phyloP scores from a whole-genome alignment of 1,140 invertebrate genomes.

The Eriocheir sinensis region DNA sequence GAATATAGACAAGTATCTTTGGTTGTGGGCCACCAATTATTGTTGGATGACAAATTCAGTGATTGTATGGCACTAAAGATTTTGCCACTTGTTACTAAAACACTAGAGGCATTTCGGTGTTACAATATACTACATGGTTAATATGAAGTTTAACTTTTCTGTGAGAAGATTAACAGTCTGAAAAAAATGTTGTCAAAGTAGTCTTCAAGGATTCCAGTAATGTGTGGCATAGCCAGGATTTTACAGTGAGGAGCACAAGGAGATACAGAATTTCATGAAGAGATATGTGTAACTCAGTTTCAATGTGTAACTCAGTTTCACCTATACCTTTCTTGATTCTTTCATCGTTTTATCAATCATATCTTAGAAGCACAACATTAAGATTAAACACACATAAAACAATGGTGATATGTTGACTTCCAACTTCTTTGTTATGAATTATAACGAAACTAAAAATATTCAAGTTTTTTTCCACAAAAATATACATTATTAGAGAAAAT shows the following conservation, averaged over 20 bases:
- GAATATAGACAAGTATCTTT: background rate
- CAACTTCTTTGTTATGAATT: too few species aligned
- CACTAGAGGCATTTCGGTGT: background rate
- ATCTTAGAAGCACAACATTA: too few species aligned
- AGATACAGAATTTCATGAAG: background rate
- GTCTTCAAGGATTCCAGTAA: background rate
- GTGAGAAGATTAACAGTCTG: background rate
- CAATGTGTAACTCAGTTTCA: too few species aligned
- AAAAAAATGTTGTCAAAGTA: background rate
- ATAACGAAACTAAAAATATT: too few species aligned
- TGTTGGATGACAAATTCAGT: background rate
- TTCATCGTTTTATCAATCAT: too few species aligned
- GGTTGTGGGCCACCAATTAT: background rate
- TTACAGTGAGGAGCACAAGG: background rate
- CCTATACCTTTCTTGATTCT: too few species aligned
- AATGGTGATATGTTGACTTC: too few species aligned
- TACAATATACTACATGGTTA: background rate
- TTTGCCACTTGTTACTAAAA: background rate
- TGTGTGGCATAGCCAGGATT: too few species aligned
- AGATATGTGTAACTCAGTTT: background rate
- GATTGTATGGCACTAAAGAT: background rate
- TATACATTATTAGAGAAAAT: too few species aligned
- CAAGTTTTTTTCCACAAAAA: too few species aligned
- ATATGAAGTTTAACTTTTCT: background rate
- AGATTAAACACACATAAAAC: too few species aligned